Evolutionary conservation across 2,113 vertebrate genomes (phyloP).

Genomic region (Carettochelys insculpta): DNA sequence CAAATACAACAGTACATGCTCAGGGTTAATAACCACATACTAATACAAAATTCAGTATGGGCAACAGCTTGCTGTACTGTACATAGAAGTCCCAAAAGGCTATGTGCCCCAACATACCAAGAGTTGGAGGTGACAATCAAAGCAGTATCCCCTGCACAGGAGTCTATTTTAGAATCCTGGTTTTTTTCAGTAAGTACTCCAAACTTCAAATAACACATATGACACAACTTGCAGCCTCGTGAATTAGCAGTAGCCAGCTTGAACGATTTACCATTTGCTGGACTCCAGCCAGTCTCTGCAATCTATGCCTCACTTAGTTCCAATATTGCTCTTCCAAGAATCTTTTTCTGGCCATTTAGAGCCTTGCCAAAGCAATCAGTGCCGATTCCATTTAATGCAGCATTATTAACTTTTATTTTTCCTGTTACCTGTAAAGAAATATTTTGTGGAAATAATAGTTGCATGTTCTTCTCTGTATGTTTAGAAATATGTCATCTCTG

Average conservation of each 20-base stretch:
- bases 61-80: not conserved
- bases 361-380: not conserved
- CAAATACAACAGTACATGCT: not conserved
- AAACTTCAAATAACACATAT: not conserved
- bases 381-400: not conserved
- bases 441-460: not conserved
- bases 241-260: not conserved
- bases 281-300: not conserved
- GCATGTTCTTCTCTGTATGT: not conserved
- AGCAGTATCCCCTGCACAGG: not conserved
- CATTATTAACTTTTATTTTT: not conserved
- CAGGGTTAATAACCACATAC: accelerated
- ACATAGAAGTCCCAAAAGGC: not conserved
- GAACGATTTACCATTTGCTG: not conserved
- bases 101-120: not conserved
- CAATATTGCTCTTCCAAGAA: not conserved
- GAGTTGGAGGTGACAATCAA: not conserved
- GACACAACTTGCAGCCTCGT: accelerated
- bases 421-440: not conserved
- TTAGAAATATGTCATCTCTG: slow-evolving; percentile 11
- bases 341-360: not conserved
- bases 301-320: not conserved
- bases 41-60: not conserved
- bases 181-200: not conserved
- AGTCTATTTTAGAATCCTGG: not conserved